Evolutionary conservation across 2,113 vertebrate species (phyloP), one percentile per base, ranked within the genome.

Genomic region (Rhinogobius similis): DNA sequence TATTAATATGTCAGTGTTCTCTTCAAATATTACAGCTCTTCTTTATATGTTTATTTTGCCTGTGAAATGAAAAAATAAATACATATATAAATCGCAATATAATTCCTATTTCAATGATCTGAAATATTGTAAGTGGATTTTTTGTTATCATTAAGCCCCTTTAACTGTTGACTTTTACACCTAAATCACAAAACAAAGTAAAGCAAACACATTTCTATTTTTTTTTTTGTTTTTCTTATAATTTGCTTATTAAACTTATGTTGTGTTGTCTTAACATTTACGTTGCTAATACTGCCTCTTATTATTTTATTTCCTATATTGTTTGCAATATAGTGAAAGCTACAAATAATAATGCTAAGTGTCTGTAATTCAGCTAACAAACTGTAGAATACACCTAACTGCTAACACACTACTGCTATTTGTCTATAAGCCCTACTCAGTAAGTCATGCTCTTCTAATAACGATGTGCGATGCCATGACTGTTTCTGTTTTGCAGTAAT

Each of bases 401-500:
- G 21, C n/a, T 77, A 48, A 66, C 72, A 62, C 20, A 73, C 73
- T 29, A 58, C 52, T 69, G 78, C 79, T 79, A 61, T 53, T 69
- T 64, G 58, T 68, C 53, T 48, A 0, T 62, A 74, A 68, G 70
- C 38, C 69, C 46, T 55, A 26, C 64, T 12, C 74, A 58, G 13
- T 68, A 69, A 73, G 66, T 64, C 41, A 56, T 41, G 48, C 73
- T 44, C 68, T 75, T 48, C 64, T 69, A 70, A 68, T 73, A 72
- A 32, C 70, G 76, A 69, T 89, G 82, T 58, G 55, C 59, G 8
- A 70, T 81, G 77, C 73, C 78, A 83, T 89, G 91, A 93, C 85
- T 94, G 82, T 95, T 94, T 94, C 92, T 91, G 81, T 88, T 96
- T 95, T 82, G n/a, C 96, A 99, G 96, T 94, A 93, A 90, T 93